phyloP scores from a whole-genome alignment of 2,113 vertebrate genomes.

The Hiodon tergisus region DNA sequence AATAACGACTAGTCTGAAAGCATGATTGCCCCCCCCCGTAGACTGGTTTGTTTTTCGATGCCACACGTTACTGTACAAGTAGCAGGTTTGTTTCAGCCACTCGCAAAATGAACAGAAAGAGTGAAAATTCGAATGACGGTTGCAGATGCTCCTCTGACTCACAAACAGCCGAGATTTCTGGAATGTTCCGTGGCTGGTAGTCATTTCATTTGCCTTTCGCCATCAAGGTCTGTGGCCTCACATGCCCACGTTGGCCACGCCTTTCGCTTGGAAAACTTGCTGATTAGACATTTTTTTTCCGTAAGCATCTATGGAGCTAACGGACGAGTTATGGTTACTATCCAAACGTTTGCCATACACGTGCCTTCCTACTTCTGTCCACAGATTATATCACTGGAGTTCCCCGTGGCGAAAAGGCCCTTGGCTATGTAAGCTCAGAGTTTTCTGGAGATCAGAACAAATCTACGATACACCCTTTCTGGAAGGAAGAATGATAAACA shows the following conservation, averaged over 20 bases:
- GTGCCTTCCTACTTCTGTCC: slow-evolving; percentile 28
- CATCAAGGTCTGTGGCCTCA: neutral
- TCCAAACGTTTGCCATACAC: too few relatives aligned
- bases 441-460: slow-evolving; percentile 3
- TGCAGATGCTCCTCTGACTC: too few relatives aligned
- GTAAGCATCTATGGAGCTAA: neutral
- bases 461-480: neutral
- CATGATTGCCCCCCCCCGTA: too few relatives aligned
- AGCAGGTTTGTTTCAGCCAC: too few relatives aligned
- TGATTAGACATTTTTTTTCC: neutral
- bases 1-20: too few relatives aligned
- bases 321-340: too few relatives aligned
- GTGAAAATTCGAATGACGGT: too few relatives aligned
- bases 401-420: slow-evolving; percentile 85
- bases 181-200: neutral
- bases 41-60: too few relatives aligned
- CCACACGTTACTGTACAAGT: too few relatives aligned
- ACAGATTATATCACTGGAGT: slow-evolving; percentile 92
- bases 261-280: too few relatives aligned
- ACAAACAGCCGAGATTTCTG: neutral
- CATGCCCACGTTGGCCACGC: too few relatives aligned
- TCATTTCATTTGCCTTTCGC: neutral
- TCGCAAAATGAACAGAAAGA: too few relatives aligned
- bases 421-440: slow-evolving; percentile 80
- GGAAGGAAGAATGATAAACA: neutral